Percentiles rank a stretch among this genome's conserved stretches.
phyloP scores from a whole-genome alignment of 2,797 vertebrate genomes.

The Sarcoramphus papa region DNA sequence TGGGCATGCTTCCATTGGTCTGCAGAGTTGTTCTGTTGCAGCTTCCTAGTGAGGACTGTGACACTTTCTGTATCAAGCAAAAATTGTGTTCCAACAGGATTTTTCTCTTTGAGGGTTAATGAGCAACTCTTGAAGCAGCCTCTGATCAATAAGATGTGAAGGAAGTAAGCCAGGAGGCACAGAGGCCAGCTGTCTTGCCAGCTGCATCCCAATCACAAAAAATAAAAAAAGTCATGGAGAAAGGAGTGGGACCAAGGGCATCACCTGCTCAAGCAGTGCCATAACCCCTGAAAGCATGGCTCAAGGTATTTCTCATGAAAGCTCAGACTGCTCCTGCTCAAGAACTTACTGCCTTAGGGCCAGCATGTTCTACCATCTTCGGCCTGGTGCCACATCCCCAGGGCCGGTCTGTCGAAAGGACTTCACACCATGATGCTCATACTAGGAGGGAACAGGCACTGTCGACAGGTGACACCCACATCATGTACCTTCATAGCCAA shows the following conservation, averaged over 20 bases:
- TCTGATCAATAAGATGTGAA: not conserved
- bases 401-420: not conserved
- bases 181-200: not conserved
- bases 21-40: not conserved
- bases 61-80: not conserved
- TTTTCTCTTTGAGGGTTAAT: not conserved
- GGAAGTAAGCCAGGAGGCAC: not conserved
- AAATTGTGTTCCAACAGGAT: not conserved
- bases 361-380: not conserved
- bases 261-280: not conserved
- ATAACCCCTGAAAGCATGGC: not conserved
- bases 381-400: not conserved
- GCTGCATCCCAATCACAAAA: not conserved
- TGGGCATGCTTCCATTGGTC: not conserved
- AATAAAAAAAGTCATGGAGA: not conserved
- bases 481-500: not conserved
- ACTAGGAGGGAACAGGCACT: not conserved
- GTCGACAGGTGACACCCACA: not conserved
- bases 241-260: not conserved
- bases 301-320: not conserved
- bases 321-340: not conserved
- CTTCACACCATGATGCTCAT: not conserved
- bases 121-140: not conserved
- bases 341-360: not conserved
- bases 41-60: not conserved